These are phyloP conservation scores for Micrasema longulum DNA, from an alignment of 1,140 invertebrate genomes.

Conservation along the genomic window DNA sequence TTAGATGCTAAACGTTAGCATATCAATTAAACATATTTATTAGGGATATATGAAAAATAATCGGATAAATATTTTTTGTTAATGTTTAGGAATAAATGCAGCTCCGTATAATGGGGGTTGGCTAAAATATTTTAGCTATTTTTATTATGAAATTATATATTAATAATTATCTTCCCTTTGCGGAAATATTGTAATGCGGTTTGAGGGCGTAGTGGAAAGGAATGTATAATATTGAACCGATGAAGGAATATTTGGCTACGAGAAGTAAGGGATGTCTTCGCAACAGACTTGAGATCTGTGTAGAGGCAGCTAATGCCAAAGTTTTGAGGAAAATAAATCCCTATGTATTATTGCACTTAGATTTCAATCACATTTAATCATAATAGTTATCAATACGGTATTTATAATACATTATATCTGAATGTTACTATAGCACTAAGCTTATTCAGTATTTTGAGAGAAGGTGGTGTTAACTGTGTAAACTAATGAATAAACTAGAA, in stretches of 20 bases:
- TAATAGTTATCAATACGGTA: slow-evolving; percentile 45
- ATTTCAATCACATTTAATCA: slow-evolving; percentile 46
- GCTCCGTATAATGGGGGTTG: slow-evolving; percentile 11
- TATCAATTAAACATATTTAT: slow-evolving; percentile 33
- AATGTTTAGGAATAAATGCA: slow-evolving; percentile 25
- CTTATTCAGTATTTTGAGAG: slow-evolving; percentile 45
- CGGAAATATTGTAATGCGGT: no score
- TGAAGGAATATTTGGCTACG: not conserved
- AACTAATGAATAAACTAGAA: slow-evolving; percentile 38
- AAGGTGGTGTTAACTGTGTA: slow-evolving; percentile 32
- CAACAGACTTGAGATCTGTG: slow-evolving; percentile 4
- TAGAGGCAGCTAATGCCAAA: slow-evolving; percentile 17
- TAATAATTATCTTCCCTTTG: no score
- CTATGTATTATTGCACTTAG: slow-evolving; percentile 47
- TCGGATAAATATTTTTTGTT: slow-evolving; percentile 37
- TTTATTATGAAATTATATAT: slow-evolving; percentile 26
- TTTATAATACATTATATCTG: slow-evolving; percentile 51
- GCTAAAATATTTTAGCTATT: slow-evolving; percentile 27
- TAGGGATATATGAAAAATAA: slow-evolving; percentile 29
- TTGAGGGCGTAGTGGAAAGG: no score
- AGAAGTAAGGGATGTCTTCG: not conserved
- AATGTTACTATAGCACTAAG: slow-evolving; percentile 51
- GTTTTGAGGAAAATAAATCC: slow-evolving; percentile 22
- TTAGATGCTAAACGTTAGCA: slow-evolving; percentile 25
- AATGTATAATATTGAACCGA: no score